Base-by-base conservation (phyloP, 2,888 invertebrate genomes). In the Calliphora vomitoria region DNA sequence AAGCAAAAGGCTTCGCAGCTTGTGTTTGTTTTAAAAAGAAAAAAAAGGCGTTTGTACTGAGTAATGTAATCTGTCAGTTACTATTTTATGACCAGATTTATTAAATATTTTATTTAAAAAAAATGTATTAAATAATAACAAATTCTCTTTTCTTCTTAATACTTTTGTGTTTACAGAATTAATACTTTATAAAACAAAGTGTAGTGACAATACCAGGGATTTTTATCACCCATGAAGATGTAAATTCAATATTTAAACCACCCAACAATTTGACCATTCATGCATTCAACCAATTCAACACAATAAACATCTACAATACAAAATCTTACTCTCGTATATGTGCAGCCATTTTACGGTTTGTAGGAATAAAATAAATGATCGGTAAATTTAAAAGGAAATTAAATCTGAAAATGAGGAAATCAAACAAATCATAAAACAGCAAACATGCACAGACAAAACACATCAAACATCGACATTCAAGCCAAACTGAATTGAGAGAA, bases 321-420 rank as follows among this genome's bases (percentile, higher is more conserved):
- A 18, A 38, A 60, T 62, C 44, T 44, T 41, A 3, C 44, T 18
- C 41, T 8, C 31, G 58, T 25, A n/a, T 35, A 20, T 66, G 60
- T 84, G 75, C 75, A 85, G 75, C 75, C 55, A 81, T 85, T 85
- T 75, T 85, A 85, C 68, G 80, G 62, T 38, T 62, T 62, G 20
- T 69, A 62, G 55, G 62, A 76, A 85, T 35, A 69, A 80, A 80
- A 72, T 81, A 80, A 85, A 75, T 64, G 79, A 87, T 92, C 92
- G 92, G 92, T 91, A 89, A 90, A 92, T 92, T 91, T 92, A 88
- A 92, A 92, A 92, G 91, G 90, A 90, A 92, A 91, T 91, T 91
- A 91, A 92, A 92, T 92, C 91, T 90, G 92, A 91, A 92, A 92
- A 92, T 92, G 92, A 92, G 92, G 91, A 92, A 92, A 92, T 92